Conservation (phyloP, 2,888 invertebrate genomes). For the Thumatha senex region DNA sequence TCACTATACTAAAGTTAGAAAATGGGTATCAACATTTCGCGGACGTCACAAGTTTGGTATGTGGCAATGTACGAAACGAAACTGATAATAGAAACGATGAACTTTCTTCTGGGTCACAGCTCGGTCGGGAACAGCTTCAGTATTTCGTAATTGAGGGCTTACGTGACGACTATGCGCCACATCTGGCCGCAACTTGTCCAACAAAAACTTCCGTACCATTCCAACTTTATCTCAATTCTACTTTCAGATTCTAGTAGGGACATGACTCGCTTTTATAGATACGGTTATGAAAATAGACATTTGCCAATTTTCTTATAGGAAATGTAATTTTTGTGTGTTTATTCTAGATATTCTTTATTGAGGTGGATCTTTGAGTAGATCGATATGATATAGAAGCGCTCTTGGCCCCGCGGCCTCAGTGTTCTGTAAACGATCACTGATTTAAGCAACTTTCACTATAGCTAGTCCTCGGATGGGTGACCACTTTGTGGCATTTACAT, state of each 20-base stretch:
- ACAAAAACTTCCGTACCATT: slow-evolving; percentile 69
- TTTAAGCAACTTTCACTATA: too few relatives aligned
- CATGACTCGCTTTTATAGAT: slow-evolving; percentile 56
- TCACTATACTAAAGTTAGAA: slow-evolving; percentile 15
- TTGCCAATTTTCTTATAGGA: slow-evolving; percentile 52
- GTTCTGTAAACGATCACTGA: too few relatives aligned
- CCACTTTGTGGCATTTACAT: too few relatives aligned
- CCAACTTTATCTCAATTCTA: slow-evolving; percentile 78
- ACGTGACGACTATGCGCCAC: slow-evolving; percentile 74
- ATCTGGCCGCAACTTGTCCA: slow-evolving; percentile 69
- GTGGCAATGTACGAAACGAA: slow-evolving; percentile 46
- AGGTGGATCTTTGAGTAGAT: slow-evolving; percentile 27
- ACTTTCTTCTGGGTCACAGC: slow-evolving; percentile 69
- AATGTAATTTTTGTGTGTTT: slow-evolving; percentile 46
- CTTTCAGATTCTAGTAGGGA: slow-evolving; percentile 63
- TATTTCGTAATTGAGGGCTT: slow-evolving; percentile 82
- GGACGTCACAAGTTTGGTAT: slow-evolving; percentile 38
- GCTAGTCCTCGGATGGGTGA: too few relatives aligned
- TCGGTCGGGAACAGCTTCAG: slow-evolving; percentile 67
- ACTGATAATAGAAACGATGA: slow-evolving; percentile 71
- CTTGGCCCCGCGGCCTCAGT: too few relatives aligned
- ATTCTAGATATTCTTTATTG: slow-evolving; percentile 38
- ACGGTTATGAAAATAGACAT: slow-evolving; percentile 59
- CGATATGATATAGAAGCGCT: too few relatives aligned
- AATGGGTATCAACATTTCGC: slow-evolving; percentile 22